Percentiles rank a stretch among this genome's conserved stretches.
Evolutionary conservation across 2,888 invertebrate genomes (phyloP).

Genomic region (Ischnura elegans): DNA sequence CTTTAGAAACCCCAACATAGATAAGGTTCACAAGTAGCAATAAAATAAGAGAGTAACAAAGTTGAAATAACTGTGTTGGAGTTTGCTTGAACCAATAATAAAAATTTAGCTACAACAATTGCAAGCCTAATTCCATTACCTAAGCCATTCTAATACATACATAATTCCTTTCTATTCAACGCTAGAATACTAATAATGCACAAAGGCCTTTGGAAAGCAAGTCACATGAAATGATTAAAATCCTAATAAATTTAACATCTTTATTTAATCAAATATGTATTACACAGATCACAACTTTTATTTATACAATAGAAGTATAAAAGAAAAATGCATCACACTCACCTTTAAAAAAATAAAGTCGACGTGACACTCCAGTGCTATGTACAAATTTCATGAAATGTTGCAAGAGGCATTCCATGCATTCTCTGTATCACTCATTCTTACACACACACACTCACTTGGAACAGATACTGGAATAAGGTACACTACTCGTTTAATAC

Average conservation of each 20-base stretch:
- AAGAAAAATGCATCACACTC: conserved; percentile 55
- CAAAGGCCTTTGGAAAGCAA: too few species aligned
- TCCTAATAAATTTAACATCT: conserved; percentile 7
- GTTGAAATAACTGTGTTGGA: too few species aligned
- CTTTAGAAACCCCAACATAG: too few species aligned
- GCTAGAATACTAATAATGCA: too few species aligned
- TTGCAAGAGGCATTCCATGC: neutral
- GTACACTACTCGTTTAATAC: neutral
- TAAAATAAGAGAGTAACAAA: too few species aligned
- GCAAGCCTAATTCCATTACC: too few species aligned
- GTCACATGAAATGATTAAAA: neutral
- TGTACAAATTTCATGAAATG: conserved; percentile 58
- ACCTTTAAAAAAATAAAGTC: conserved; percentile 50
- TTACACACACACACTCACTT: conserved; percentile 33
- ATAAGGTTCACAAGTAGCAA: too few species aligned
- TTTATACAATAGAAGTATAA: conserved; percentile 9
- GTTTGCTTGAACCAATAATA: too few species aligned
- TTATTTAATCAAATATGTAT: conserved; percentile 23
- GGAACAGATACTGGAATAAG: neutral
- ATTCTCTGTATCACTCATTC: neutral
- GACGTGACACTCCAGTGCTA: conserved; percentile 39
- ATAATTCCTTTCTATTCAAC: too few species aligned
- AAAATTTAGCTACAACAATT: too few species aligned
- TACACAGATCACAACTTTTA: conserved; percentile 14
- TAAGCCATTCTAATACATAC: too few species aligned